Base-by-base conservation (phyloP, 2,797 vertebrate genomes). In the Aphelocoma californica region DNA sequence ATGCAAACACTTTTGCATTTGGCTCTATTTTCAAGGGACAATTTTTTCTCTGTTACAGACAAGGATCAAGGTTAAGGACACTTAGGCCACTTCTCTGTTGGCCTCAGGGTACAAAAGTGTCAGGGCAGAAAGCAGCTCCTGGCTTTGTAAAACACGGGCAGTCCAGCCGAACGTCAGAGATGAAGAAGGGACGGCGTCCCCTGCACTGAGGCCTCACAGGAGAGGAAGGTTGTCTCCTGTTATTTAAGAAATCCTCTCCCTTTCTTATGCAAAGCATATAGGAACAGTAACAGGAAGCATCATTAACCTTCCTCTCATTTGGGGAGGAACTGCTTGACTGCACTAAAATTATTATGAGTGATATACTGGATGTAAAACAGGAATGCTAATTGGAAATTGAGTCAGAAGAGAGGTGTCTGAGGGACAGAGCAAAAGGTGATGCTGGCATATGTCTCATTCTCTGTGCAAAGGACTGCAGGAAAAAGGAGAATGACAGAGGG, bases 371-470 rank as follows among this genome's bases (percentile, higher is more conserved):
- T 86, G 44, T 50, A 44, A 50, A 88, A 20, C 44, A 36, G 40
- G 66, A 73, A 85, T 60, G 70, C 61, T 90, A 95, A 94, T 64
- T 82, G 86, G 82, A 80, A 81, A 54, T 74, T 70, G 53, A 42
- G 72, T 47, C 73, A 84, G 86, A 65, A 51, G 90, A 50, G 64
- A 71, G 45, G 12, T 45, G 25, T 87, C 74, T 81, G 74, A 61
- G 71, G 90, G 86, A 67, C 74, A 51, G 56, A 88, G 60, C 1
- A 5, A 45, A 61, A 10, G 47, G 36, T 9, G 3, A 7, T 2
- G 3, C 44, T 56, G 56, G 34, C 45, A 29, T 26, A 7, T 20
- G 20, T 44, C 67, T 89, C 18, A 0, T 57, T 48, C 61, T 62
- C 70, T 45, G 28, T 51, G 57, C 42, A 44, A 23, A 74, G 56